phyloP scores from a whole-genome alignment of 2,888 invertebrate species.

The Diachrysia chrysitis region DNA sequence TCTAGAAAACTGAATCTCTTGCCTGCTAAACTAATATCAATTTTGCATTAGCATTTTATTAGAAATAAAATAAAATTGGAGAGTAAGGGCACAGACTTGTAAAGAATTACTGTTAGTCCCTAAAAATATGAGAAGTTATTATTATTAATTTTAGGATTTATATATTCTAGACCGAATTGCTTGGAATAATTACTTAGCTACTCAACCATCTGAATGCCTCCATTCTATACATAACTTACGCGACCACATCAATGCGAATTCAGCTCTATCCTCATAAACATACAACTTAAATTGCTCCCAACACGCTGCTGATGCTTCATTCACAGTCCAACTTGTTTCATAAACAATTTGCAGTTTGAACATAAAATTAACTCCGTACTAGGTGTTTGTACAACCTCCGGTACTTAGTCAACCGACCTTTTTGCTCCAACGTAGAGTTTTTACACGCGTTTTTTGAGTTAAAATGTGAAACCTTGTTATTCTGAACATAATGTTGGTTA shows the following conservation, averaged over 20 bases:
- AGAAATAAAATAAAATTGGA: too few species aligned
- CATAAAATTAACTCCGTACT: constrained; percentile 61
- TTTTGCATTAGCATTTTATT: too few species aligned
- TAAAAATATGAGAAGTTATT: too few species aligned
- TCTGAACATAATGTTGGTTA: neutral
- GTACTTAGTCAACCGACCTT: constrained; percentile 25
- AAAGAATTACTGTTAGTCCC: too few species aligned
- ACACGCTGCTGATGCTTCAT: neutral
- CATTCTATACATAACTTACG: neutral
- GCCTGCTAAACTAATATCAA: too few species aligned
- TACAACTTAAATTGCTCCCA: constrained; percentile 1
- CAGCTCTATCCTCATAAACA: neutral
- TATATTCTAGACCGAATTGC: too few species aligned
- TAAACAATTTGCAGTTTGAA: constrained; percentile 61
- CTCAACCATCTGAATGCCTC: neutral
- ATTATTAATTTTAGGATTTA: too few species aligned
- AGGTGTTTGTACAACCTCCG: constrained; percentile 45
- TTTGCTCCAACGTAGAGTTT: constrained; percentile 28
- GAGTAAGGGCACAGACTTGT: too few species aligned
- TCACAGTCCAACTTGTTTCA: constrained; percentile 54
- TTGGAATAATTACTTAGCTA: neutral
- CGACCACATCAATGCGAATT: neutral
- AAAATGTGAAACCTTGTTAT: constrained; percentile 15
- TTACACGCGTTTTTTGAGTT: constrained; percentile 18
- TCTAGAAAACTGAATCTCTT: too few species aligned